Base-by-base conservation (phyloP, 64 coral and sea anemone genomes). In the Dendrophyllia cribrosa region DNA sequence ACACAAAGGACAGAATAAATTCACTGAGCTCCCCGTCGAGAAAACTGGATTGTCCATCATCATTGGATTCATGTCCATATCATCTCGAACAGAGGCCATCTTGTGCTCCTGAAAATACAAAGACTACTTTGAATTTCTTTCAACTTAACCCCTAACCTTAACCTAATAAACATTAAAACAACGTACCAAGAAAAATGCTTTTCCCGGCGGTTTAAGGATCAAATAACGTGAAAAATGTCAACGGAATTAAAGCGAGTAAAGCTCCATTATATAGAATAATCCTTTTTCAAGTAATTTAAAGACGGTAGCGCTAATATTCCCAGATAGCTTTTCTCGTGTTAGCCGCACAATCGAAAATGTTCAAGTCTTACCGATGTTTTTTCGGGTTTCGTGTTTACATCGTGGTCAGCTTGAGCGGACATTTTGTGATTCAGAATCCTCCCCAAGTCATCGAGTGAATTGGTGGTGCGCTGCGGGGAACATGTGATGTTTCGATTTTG, bases 1-100 rank as follows among this genome's bases (percentile, higher is more conserved):
- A 43, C 97, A 99, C 58, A 99, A 73, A 22, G 94, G 94, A 84
- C 97, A 99, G 47, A 91, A 87, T 13, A 99, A 84, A 66, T 97
- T 97, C 5, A 97, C 95, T 25, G 88, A 86, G 20, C 92, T 93
- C 17, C 92, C 88, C 51, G 95, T 89, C 25, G 80, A 44, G n/a
- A 84, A 84, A 11, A 84, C 62, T 84, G 80, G 80, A 67, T 84
- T 84, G 11, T 84, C 80, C 80, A 84, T 84, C 75, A 93, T 97
- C 66, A 92, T 66, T 19, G 91, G 91, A 93, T 75, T 66, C 72
- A 93, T 83, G 59, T 93, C 91, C 25, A 86, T 48, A 50, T 93
- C 76, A 24, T 93, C 91, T 74, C 91, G 81, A 46, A 82, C 76
- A 24, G 91, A 87, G 12, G 86, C 86, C 91, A 93, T 93, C 82